phyloP scores from a whole-genome alignment of 2,113 vertebrate species.

The Gnathonemus echidnorhynchus region DNA sequence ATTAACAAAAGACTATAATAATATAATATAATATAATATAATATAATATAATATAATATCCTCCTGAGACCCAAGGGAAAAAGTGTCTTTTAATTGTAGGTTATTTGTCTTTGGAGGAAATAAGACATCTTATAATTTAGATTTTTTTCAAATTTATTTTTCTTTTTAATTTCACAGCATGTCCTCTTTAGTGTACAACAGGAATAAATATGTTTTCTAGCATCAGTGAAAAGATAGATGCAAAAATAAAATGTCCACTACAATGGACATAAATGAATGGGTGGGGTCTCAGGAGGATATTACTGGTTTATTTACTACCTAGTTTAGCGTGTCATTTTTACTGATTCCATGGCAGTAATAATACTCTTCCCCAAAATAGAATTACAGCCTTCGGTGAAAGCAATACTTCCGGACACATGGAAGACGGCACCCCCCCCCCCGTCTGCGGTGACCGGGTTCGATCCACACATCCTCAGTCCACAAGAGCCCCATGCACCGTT shows the following conservation, averaged over 20 bases:
- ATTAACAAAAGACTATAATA: background rate
- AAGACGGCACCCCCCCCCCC: slow-evolving; percentile 45
- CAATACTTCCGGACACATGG: slow-evolving; percentile 77
- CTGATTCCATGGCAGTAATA: background rate
- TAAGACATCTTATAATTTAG: no score
- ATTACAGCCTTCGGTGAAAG: slow-evolving; percentile 44
- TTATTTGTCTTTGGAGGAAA: no score
- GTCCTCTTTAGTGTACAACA: no score
- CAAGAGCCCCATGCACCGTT: slow-evolving; percentile 53
- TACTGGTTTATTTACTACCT: background rate
- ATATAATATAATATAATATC: background rate
- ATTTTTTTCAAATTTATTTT: no score
- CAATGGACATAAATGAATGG: no score
- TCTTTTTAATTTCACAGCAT: no score
- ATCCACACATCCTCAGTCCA: slow-evolving; percentile 59
- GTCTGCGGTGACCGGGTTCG: slow-evolving; percentile 73
- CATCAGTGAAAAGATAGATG: no score
- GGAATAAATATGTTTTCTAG: no score
- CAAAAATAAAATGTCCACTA: no score
- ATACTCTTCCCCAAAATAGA: background rate
- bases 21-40: no score
- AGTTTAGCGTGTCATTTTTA: background rate
- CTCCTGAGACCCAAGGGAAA: no score
- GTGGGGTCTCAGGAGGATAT: background rate
- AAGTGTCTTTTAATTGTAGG: no score